Percentiles rank a stretch among this genome's conserved stretches.
phyloP scores from a whole-genome alignment of 2,888 invertebrate species.

The Polylopha cassiicola region DNA sequence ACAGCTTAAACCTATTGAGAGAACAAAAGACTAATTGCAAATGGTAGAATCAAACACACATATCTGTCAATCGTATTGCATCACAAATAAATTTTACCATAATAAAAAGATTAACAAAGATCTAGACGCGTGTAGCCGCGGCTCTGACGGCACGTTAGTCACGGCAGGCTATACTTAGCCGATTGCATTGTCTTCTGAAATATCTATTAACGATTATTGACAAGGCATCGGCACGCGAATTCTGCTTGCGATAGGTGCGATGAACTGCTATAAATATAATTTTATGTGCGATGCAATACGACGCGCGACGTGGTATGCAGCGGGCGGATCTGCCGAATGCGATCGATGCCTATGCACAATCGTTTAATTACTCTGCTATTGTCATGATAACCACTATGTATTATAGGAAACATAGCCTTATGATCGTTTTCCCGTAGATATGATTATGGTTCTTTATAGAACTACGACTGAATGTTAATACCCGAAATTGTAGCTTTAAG shows the following conservation, averaged over 20 bases:
- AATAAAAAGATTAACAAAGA: slow-evolving; percentile 73
- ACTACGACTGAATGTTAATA: no score
- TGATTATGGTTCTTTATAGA: no score
- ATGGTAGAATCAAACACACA: slow-evolving; percentile 16
- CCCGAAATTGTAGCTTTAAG: no score
- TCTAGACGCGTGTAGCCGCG: slow-evolving; percentile 52
- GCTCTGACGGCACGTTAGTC: slow-evolving; percentile 65
- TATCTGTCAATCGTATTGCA: slow-evolving; percentile 62
- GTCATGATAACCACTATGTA: slow-evolving; percentile 21
- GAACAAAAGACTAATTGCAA: slow-evolving; percentile 11
- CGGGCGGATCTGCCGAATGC: slow-evolving; percentile 28
- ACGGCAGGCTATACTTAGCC: slow-evolving; percentile 69
- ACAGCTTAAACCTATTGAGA: slow-evolving; percentile 12
- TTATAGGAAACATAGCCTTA: no score
- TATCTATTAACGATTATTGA: slow-evolving; percentile 78
- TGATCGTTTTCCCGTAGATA: no score
- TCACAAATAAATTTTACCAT: slow-evolving; percentile 68
- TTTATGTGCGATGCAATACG: slow-evolving; percentile 58
- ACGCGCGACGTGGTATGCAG: slow-evolving; percentile 48
- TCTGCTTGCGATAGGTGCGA: slow-evolving; percentile 70
- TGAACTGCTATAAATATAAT: slow-evolving; percentile 74
- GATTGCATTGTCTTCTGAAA: slow-evolving; percentile 76
- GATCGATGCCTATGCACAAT: slow-evolving; percentile 22
- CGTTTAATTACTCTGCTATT: slow-evolving; percentile 22
- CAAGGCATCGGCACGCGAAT: slow-evolving; percentile 76